Evolutionary conservation across 2,888 invertebrate genomes (phyloP).

Genomic region (Octonoba sinensis): DNA sequence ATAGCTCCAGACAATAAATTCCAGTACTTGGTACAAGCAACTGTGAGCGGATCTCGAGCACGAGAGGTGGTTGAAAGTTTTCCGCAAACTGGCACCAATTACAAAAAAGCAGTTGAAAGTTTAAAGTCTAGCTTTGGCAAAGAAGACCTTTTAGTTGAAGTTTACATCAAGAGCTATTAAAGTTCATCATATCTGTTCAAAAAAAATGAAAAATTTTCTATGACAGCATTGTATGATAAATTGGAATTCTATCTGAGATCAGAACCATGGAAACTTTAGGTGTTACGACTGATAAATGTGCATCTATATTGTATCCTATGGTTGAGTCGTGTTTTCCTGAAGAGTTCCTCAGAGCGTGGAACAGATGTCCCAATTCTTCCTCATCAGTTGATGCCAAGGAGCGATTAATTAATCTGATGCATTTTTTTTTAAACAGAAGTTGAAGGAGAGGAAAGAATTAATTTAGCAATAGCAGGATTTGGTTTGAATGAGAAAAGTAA

Average conservation of each 20-base stretch:
- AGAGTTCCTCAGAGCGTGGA: no score
- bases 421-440: no score
- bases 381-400: no score
- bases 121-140: constrained; percentile 62
- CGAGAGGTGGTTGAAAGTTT: constrained; percentile 66
- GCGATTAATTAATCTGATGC: no score
- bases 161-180: constrained; percentile 68
- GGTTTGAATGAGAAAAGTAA: no score
- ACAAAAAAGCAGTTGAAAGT: constrained; percentile 66
- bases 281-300: not conserved
- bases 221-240: constrained; percentile 14
- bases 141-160: constrained; percentile 67
- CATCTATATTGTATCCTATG: no score
- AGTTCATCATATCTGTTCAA: constrained; percentile 64
- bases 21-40: no score
- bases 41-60: constrained; percentile 65
- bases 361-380: no score
- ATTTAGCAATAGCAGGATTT: no score
- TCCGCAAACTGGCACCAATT: constrained; percentile 66
- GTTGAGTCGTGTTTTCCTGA: no score
- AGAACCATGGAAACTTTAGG: constrained; percentile 13
- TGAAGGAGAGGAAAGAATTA: no score
- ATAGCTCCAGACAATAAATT: no score
- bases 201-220: not conserved
- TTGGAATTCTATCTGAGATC: constrained; percentile 20